Conservation (phyloP, 2,888 invertebrate genomes). For the Aphelenchoides bicaudatus region DNA sequence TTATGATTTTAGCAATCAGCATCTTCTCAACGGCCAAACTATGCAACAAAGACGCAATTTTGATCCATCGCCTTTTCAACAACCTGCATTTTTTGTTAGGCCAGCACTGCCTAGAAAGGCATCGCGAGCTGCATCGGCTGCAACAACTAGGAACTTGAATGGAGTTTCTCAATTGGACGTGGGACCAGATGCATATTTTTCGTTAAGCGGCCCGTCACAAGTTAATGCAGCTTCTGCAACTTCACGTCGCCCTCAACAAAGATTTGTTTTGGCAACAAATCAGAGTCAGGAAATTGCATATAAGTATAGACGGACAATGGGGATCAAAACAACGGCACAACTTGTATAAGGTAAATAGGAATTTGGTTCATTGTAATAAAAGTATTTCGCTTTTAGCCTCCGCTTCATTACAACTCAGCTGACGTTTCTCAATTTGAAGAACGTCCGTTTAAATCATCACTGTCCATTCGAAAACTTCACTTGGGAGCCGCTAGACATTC, state of each 20-base stretch:
- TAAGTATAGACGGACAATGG: not conserved
- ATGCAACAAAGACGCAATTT: too few relatives aligned
- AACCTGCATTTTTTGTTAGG: too few relatives aligned
- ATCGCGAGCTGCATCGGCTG: too few relatives aligned
- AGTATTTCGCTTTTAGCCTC: too few relatives aligned
- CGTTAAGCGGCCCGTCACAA: constrained; percentile 3
- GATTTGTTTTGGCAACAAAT: constrained; percentile 11
- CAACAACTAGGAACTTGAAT: too few relatives aligned
- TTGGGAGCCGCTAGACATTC: too few relatives aligned
- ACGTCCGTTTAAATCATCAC: constrained; percentile 13
- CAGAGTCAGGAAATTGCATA: constrained; percentile 9
- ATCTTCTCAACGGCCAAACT: too few relatives aligned
- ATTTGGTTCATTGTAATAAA: not conserved
- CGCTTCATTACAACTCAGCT: not conserved
- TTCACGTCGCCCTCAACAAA: too few relatives aligned
- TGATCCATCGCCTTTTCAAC: too few relatives aligned
- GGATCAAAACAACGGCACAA: not conserved
- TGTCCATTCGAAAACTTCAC: constrained; percentile 20
- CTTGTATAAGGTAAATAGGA: not conserved
- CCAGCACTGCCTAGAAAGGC: too few relatives aligned
- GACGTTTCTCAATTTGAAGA: constrained; percentile 11
- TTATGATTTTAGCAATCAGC: too few relatives aligned
- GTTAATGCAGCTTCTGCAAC: not conserved
- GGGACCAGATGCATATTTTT: not conserved
- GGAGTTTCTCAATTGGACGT: too few relatives aligned